Base-by-base conservation (phyloP, 1,140 invertebrate genomes). In the Asbolus verrucosus region DNA sequence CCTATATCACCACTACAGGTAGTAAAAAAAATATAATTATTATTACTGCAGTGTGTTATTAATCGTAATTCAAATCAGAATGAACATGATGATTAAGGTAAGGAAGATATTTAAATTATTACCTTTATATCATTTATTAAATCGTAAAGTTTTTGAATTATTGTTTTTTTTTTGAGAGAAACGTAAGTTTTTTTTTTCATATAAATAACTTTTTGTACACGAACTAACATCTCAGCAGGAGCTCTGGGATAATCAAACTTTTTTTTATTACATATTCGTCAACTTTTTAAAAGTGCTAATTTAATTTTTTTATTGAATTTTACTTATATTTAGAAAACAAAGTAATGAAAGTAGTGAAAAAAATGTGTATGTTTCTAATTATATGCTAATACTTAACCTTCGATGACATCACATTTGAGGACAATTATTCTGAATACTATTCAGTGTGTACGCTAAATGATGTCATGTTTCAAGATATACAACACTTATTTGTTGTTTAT, bases 351-450 rank as follows among this genome's bases (percentile, higher is more conserved):
- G 41, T 41, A 8, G 21, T 13, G 1, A 19, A 27, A 19, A 50
- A 50, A 65, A 31, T 65, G 61, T 27, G 38, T 36, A 8, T 24
- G n/a, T 65, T 65, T 65, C 38, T 39, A 65, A 65, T 39, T 38
- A 36, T 18, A 19, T 38, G n/a, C 11, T 16, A 39, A 21, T 21
- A 24, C 61, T 24, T 30, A 38, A 39, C 31, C 39, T 39, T 39
- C 61, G 38, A 39, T 39, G 31, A 43, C 46, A 27, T 54, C 46
- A 54, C 21, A 13, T 8, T n/a, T 24, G 18, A 27, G 46, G 46
- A 54, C 46, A 27, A 27, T 54, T 54, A 54, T 54, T 27, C 46
- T 13, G n/a, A 54, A 54, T 54, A 54, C 1, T 24, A 54, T 54
- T 31, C 33, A 6, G 33, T 36, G 33, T 36, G 6, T 9, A 43